Conservation (phyloP, 1,140 invertebrate species). For the Drosophila guanche region DNA sequence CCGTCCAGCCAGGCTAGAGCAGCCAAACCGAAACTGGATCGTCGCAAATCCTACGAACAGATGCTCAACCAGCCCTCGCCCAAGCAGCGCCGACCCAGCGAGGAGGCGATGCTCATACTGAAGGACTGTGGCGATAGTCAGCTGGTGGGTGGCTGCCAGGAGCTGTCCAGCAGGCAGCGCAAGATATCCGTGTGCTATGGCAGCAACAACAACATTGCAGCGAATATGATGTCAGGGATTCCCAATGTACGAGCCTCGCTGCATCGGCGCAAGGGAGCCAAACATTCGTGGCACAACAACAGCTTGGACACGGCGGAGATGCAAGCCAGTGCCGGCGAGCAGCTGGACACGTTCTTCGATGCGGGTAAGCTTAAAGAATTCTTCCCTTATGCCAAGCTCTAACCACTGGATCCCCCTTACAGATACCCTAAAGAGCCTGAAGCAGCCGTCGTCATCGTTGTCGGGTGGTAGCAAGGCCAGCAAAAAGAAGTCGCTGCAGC, state of each 20-base stretch:
- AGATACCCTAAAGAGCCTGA: constrained; percentile 58
- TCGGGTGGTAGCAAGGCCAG: constrained; percentile 16
- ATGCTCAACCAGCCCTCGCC: constrained; percentile 84
- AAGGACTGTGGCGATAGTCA: constrained; percentile 63
- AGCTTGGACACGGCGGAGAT: constrained; percentile 45
- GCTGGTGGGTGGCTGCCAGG: constrained; percentile 17
- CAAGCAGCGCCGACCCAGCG: constrained; percentile 89
- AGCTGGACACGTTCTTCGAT: constrained; percentile 63
- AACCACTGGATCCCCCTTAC: constrained; percentile 3
- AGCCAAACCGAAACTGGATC: constrained; percentile 65
- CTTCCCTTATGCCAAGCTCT: too few species aligned
- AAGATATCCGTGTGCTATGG: constrained; percentile 77
- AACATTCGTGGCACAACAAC: constrained; percentile 62
- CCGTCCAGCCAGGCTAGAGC: constrained; percentile 1
- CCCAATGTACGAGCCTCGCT: constrained; percentile 29
- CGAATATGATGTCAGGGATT: constrained; percentile 37
- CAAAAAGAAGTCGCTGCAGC: constrained; percentile 54
- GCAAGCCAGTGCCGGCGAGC: constrained; percentile 19
- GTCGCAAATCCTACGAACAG: constrained; percentile 86
- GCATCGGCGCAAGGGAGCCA: constrained; percentile 61
- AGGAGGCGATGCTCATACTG: constrained; percentile 89
- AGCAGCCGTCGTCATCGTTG: constrained; percentile 5
- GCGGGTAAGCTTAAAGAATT: constrained; percentile 30
- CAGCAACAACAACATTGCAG: constrained; percentile 68
- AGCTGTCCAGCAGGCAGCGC: constrained; percentile 58